Evolutionary conservation across 1,140 invertebrate genomes (phyloP), one percentile per base, ranked within the genome.

Genomic region (Diprion similis): DNA sequence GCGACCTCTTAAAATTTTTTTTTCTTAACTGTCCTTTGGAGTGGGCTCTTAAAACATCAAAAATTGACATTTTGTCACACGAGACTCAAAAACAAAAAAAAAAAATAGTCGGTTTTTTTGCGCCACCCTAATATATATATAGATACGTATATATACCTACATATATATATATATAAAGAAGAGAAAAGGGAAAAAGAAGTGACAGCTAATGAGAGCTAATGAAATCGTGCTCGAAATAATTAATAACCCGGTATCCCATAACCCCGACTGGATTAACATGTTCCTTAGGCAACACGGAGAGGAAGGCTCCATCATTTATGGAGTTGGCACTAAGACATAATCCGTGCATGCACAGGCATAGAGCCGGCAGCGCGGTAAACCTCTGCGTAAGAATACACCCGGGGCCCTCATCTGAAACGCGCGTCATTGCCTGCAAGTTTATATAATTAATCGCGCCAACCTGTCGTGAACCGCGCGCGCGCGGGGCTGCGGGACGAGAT

Each of bases 371-470:
- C 24, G 24, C 51, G 51, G 51, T 59, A 59, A 59, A 59, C 51
- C 51, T 17, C 24, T 37, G 37, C 18, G 37, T 68, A 68, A 45
- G 66, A 64, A 68, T 45, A 68, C 24, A 37, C 24, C 24, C 18
- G 18, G 18, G 66, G 66, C 19, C 66, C 13, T 15, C 59, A 64
- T 68, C 66, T 45, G 37, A 68, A 68, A 68, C 66, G 66, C 66
- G 72, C 76, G 78, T 83, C 79, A 83, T 79, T 73, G 65, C 19
- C 70, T 71, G 71, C 72, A 78, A 73, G 67, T 65, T 68, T 59
- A 59, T 59, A 67, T 82, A 81, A 83, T 82, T 83, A 82, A 78
- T 81, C 78, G 71, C 76, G 73, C 11, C 51, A 59, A 59, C 11
- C 51, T 59, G 51, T 59, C 51, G 51, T 59, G 51, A 37, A 37